A percentile compares a stretch with the other conserved stretches of the same genome.
These are phyloP conservation scores for Hoplodrina ambigua DNA, from an alignment of 2,888 invertebrate species.

Conservation along the genomic window DNA sequence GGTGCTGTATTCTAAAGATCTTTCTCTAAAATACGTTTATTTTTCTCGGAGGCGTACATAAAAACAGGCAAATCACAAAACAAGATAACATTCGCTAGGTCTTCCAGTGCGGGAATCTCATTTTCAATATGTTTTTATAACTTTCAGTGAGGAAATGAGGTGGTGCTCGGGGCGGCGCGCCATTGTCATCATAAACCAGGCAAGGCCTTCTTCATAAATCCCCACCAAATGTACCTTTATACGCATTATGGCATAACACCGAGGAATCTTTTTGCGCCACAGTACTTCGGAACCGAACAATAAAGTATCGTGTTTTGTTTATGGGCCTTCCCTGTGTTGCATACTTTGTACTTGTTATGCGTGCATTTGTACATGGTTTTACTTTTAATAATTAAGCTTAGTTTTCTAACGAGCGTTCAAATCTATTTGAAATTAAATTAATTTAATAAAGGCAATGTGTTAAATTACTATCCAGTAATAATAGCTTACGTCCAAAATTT, in stretches of 20 bases:
- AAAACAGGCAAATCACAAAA: slow-evolving; percentile 89
- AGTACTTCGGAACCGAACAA: slow-evolving; percentile 84
- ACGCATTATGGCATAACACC: slow-evolving; percentile 88
- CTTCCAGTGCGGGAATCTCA: slow-evolving; percentile 87
- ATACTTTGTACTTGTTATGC: neutral
- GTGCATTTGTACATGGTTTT: neutral
- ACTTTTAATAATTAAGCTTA: neutral
- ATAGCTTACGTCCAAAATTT: too few relatives aligned
- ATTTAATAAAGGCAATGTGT: too few relatives aligned
- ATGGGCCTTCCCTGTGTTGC: slow-evolving; percentile 64
- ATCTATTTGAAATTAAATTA: too few relatives aligned
- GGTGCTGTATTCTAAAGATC: slow-evolving; percentile 71
- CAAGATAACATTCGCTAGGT: slow-evolving; percentile 89
- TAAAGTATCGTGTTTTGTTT: slow-evolving; percentile 75
- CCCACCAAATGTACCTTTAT: slow-evolving; percentile 88
- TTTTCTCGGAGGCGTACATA: slow-evolving; percentile 80
- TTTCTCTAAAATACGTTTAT: slow-evolving; percentile 83
- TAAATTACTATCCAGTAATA: too few relatives aligned
- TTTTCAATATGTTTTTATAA: slow-evolving; percentile 91
- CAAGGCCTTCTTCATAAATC: slow-evolving; percentile 88
- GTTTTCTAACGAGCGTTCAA: too few relatives aligned
- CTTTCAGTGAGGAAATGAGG: slow-evolving; percentile 90
- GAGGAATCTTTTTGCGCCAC: slow-evolving; percentile 76
- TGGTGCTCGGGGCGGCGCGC: slow-evolving; percentile 84
- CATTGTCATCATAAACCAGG: slow-evolving; percentile 90